Base-by-base conservation (phyloP, 1,140 invertebrate genomes). In the Ylistrum balloti region DNA sequence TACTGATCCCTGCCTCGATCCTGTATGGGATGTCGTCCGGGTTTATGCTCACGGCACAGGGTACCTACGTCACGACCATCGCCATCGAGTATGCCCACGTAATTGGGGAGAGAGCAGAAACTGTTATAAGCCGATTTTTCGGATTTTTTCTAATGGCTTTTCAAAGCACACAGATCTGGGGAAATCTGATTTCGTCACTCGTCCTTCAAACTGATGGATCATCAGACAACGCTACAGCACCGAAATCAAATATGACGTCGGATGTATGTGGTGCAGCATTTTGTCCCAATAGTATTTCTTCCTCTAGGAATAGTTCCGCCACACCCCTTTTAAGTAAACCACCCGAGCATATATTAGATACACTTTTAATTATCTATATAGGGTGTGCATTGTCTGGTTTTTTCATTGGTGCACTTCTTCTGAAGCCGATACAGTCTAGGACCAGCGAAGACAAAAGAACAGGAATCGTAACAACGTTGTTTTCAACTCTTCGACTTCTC, bases 131-230 rank as follows among this genome's bases (percentile, higher is more conserved):
- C 28, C 56, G 56, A 74, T 74, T 74, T 74, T 74, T 74, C n/a
- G 56, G 56, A n/a, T 74, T 74, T 74, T 74, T 74, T 74, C 56
- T 74, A 0, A 74, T 74, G 56, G 56, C 56, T n/a, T 74, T 74
- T 28, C 56, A 74, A 74, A 74, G 56, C 22, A 74, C 56, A 74
- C 56, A 74, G 11, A 74, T 74, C 7, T 74, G 56, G 56, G 56
- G 56, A 28, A 74, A 74, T 74, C 56, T 74, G 9, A 28, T 74
- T 17, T 74, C 56, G 11, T 74, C 56, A 74, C 56, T 74, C 28
- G 56, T 74, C n/a, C 56, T 74, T n/a, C 56, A 74, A 74, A 74
- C n/a, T 74, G 56, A n/a, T 17, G n/a, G 17, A 28, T n/a, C 56
- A 28, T 74, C 56, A 74, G 1, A 74, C 17, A 74, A 74, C 28